Conservation (phyloP, 2,888 invertebrate genomes). For the Disparrhopalites patrizii region DNA sequence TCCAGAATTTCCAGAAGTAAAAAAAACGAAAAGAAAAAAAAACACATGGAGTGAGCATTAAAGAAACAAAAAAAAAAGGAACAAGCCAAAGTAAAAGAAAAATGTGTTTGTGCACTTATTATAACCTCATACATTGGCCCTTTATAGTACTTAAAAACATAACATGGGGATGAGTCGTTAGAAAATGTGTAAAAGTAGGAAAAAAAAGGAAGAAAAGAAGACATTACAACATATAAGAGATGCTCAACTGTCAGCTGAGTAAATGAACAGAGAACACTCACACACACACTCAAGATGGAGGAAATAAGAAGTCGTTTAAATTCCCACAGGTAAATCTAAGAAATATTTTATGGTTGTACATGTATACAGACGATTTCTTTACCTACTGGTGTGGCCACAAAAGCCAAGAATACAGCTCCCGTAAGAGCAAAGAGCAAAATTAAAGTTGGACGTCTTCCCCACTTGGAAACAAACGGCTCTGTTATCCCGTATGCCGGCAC, state of each 20-base stretch:
- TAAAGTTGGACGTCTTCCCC: constrained; percentile 43
- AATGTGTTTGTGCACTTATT: too few species aligned
- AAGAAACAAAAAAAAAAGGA: too few species aligned
- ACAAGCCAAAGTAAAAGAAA: too few species aligned
- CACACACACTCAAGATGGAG: too few species aligned
- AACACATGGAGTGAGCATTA: too few species aligned
- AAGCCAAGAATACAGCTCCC: constrained; percentile 34
- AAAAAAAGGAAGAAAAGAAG: not conserved
- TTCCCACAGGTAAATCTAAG: not conserved
- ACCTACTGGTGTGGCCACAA: constrained; percentile 35
- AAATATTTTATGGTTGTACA: not conserved
- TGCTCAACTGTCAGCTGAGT: not conserved
- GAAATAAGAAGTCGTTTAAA: not conserved
- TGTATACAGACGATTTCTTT: not conserved
- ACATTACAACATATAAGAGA: too few species aligned
- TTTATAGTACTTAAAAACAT: too few species aligned
- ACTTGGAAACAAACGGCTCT: constrained; percentile 40
- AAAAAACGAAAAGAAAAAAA: too few species aligned
- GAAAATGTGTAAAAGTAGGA: too few species aligned
- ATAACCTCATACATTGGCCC: too few species aligned
- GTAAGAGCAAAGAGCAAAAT: constrained; percentile 37
- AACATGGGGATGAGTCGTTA: not conserved
- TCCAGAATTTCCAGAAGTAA: not conserved
- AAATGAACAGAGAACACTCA: constrained; percentile 1
- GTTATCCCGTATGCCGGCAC: constrained; percentile 44